These are phyloP conservation scores for Leptarthrus brevirostris DNA, from an alignment of 2,888 invertebrate genomes.

Conservation along the genomic window DNA sequence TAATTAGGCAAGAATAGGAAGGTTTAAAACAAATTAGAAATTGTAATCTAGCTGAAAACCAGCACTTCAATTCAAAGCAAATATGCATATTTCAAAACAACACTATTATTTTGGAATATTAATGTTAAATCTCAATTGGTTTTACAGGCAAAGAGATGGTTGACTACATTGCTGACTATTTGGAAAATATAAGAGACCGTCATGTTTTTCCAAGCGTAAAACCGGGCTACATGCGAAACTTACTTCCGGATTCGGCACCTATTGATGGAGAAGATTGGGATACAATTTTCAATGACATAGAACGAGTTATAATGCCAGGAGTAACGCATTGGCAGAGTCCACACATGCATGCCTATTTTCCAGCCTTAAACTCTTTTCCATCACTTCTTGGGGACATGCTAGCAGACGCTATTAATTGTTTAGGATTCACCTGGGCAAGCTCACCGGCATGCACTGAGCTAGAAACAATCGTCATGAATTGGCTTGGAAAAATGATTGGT, in stretches of 20 bases:
- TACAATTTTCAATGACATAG: slow-evolving; percentile 91
- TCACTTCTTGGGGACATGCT: slow-evolving; percentile 96
- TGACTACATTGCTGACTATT: slow-evolving; percentile 97
- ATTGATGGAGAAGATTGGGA: slow-evolving; percentile 88
- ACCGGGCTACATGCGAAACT: slow-evolving; percentile 91
- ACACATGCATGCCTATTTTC: slow-evolving; percentile 98
- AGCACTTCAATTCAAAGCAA: too few species aligned
- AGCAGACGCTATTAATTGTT: slow-evolving; percentile 91
- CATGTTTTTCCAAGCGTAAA: slow-evolving; percentile 94
- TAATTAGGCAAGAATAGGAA: too few species aligned
- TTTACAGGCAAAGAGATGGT: slow-evolving; percentile 98
- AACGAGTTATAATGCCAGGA: slow-evolving; percentile 96
- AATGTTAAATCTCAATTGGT: too few species aligned
- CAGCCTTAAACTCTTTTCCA: slow-evolving; percentile 92
- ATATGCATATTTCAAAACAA: too few species aligned
- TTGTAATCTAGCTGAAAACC: too few species aligned
- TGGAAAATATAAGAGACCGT: slow-evolving; percentile 88
- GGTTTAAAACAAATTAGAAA: too few species aligned
- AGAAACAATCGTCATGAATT: slow-evolving; percentile 98
- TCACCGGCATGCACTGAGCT: slow-evolving; percentile 98
- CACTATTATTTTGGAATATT: too few species aligned
- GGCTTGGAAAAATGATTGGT: slow-evolving; percentile 97
- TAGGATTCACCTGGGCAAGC: slow-evolving; percentile 96
- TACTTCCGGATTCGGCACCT: slow-evolving; percentile 90
- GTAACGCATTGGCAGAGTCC: slow-evolving; percentile 87